Evolutionary conservation across 1,140 invertebrate genomes (phyloP).

Genomic region (Philopotamus ludificatus): DNA sequence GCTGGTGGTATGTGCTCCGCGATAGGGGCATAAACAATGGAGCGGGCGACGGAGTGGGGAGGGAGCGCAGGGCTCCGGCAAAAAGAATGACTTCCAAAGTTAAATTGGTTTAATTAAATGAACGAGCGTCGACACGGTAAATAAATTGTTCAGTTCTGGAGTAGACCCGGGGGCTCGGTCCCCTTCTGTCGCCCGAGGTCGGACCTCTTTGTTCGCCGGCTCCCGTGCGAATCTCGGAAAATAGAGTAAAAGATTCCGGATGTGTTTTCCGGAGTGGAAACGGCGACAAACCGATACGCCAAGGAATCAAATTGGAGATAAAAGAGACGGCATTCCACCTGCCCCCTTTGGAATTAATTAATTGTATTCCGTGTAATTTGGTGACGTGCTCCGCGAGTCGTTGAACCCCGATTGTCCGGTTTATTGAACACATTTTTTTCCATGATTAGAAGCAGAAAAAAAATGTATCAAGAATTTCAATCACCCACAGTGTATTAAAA

Average conservation of each 20-base stretch:
- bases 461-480: no score
- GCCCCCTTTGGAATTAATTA: no score
- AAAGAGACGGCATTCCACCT: not conserved
- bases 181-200: not conserved
- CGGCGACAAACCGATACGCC: not conserved
- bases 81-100: slow-evolving; percentile 39
- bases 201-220: not conserved
- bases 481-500: no score
- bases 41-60: not conserved
- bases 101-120: slow-evolving; percentile 43
- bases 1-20: no score
- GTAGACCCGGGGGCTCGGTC: not conserved
- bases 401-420: no score
- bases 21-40: slow-evolving; percentile 26
- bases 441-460: no score
- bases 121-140: slow-evolving; percentile 41
- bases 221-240: not conserved
- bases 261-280: slow-evolving; percentile 8
- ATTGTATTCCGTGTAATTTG: no score
- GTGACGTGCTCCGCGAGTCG: no score
- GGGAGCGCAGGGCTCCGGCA: no score
- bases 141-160: slow-evolving; percentile 40
- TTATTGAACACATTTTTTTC: no score
- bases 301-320: not conserved
- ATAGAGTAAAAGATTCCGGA: slow-evolving; percentile 12